phyloP scores from a whole-genome alignment of 2,113 vertebrate species.

The Abramis brama region DNA sequence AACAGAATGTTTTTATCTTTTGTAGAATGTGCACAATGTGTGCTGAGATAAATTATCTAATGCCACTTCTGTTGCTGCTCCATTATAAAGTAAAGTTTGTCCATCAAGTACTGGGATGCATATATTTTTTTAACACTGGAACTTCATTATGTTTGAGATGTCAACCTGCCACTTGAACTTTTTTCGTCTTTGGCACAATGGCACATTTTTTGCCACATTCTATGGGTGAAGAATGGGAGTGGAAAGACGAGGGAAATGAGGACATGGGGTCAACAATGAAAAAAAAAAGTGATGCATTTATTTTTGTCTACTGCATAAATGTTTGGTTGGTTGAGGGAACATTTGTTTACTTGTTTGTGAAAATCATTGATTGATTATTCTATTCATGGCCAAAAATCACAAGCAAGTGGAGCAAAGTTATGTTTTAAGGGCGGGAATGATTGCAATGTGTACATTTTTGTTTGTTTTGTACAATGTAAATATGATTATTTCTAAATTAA shows the following conservation, averaged over 20 bases:
- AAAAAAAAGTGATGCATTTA: slow-evolving; percentile 27
- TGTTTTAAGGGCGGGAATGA: slow-evolving; percentile 49
- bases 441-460: slow-evolving; percentile 62
- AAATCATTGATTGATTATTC: slow-evolving; percentile 17
- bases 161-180: slow-evolving; percentile 32
- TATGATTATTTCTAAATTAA: slow-evolving; percentile 70
- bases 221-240: not conserved
- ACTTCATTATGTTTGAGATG: slow-evolving; percentile 6
- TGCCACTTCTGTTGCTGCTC: slow-evolving; percentile 45
- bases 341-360: slow-evolving; percentile 28
- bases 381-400: slow-evolving; percentile 32
- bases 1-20: slow-evolving; percentile 66
- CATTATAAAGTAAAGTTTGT: slow-evolving; percentile 25
- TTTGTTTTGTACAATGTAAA: slow-evolving; percentile 76
- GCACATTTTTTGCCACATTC: slow-evolving; percentile 18
- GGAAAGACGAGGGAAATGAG: not conserved
- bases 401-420: not conserved
- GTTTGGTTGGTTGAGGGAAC: slow-evolving; percentile 38
- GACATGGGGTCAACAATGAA: not conserved
- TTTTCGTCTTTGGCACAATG: slow-evolving; percentile 31
- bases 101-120: not conserved
- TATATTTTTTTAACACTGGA: slow-evolving; percentile 50
- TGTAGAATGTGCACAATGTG: slow-evolving; percentile 8
- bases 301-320: slow-evolving; percentile 41
- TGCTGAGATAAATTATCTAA: slow-evolving; percentile 11